Conservation (phyloP, 2,888 invertebrate genomes). For the Andrena dorsata region DNA sequence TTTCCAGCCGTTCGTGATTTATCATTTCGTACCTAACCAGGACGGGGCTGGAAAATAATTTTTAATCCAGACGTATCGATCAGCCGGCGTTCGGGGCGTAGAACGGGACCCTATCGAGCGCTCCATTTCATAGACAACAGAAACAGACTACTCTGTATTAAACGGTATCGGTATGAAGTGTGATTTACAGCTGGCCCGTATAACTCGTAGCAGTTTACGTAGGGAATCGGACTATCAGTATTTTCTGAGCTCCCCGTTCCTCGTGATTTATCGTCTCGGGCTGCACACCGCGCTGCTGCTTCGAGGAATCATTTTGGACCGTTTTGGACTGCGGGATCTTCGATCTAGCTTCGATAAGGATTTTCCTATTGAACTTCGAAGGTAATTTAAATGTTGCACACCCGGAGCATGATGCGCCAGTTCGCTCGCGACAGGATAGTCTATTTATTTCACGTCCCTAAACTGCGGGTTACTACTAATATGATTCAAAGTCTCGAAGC, state of each 20-base stretch:
- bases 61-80: constrained; percentile 41
- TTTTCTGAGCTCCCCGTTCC: constrained; percentile 48
- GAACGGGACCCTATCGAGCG: background rate
- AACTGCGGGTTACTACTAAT: constrained; percentile 23
- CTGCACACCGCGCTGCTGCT: constrained; percentile 9
- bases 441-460: background rate
- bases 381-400: constrained; percentile 10
- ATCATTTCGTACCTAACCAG: constrained; percentile 1
- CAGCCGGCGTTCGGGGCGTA: background rate
- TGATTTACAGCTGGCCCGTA: constrained; percentile 55
- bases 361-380: background rate
- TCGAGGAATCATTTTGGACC: constrained; percentile 27
- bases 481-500: constrained; percentile 11
- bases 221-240: constrained; percentile 37
- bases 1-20: constrained; percentile 29
- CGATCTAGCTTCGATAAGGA: constrained; percentile 19
- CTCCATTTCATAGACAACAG: constrained; percentile 35
- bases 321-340: constrained; percentile 17
- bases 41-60: constrained; percentile 24
- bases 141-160: constrained; percentile 43
- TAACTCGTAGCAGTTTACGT: constrained; percentile 33
- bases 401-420: background rate
- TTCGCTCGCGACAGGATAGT: background rate
- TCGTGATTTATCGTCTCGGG: constrained; percentile 48
- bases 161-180: constrained; percentile 47